phyloP scores from a whole-genome alignment of 1,140 invertebrate species.

The Lordiphosa mommai region DNA sequence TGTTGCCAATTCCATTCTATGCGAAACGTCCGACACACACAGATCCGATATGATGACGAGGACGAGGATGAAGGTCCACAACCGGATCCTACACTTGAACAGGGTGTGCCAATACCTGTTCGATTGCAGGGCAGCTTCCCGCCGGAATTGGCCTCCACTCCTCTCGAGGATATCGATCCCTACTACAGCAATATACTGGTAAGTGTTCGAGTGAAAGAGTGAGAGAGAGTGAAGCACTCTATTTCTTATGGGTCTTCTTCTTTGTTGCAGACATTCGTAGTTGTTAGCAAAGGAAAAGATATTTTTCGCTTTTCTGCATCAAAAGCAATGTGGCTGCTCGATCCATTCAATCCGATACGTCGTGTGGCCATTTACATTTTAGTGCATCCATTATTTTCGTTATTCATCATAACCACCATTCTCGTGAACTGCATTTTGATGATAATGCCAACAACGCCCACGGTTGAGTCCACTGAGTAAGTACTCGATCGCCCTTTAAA shows the following conservation, averaged over 20 bases:
- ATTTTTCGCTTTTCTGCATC: slow-evolving; percentile 99
- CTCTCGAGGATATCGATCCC: slow-evolving; percentile 96
- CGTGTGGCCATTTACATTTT: slow-evolving; percentile 98
- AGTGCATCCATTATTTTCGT: slow-evolving; percentile 98
- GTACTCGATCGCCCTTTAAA: slow-evolving; percentile 80
- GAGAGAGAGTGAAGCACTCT: no score
- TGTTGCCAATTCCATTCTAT: slow-evolving; percentile 9
- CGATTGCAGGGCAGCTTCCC: slow-evolving; percentile 94
- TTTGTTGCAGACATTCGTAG: slow-evolving; percentile 95
- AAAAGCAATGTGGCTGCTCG: slow-evolving; percentile 95
- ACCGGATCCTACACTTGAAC: slow-evolving; percentile 95
- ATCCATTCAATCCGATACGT: slow-evolving; percentile 98
- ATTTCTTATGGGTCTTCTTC: slow-evolving; percentile 4
- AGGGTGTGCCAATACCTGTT: slow-evolving; percentile 93
- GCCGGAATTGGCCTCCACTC: slow-evolving; percentile 93
- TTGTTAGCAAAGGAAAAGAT: slow-evolving; percentile 98
- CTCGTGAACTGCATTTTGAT: slow-evolving; percentile 98
- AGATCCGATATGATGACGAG: slow-evolving; percentile 97
- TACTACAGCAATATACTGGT: slow-evolving; percentile 96
- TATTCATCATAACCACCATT: slow-evolving; percentile 98
- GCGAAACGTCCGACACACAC: background rate
- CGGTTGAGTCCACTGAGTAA: slow-evolving; percentile 98
- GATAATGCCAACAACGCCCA: slow-evolving; percentile 96
- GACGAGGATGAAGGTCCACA: slow-evolving; percentile 97
- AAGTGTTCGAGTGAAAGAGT: slow-evolving; percentile 49